Percentiles rank a stretch among this genome's conserved stretches.
phyloP scores from a whole-genome alignment of 2,888 invertebrate species.

The Rhyacophila evoluta region DNA sequence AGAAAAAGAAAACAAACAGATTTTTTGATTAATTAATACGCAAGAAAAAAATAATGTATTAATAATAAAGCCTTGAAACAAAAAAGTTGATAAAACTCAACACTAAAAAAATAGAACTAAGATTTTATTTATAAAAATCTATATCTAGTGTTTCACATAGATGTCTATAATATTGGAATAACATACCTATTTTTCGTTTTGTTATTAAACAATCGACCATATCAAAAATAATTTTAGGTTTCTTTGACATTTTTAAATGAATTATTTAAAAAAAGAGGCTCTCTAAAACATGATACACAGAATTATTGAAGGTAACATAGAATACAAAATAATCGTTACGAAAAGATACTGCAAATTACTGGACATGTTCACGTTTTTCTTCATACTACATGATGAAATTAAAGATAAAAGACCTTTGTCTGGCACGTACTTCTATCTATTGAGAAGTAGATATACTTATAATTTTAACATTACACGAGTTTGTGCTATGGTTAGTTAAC shows the following conservation, averaged over 20 bases:
- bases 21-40: background rate
- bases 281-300: background rate
- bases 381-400: background rate
- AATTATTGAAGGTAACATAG: background rate
- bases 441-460: background rate
- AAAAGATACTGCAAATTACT: background rate
- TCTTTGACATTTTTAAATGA: background rate
- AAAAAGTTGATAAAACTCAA: slow-evolving; percentile 19
- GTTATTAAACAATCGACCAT: background rate
- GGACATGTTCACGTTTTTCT: background rate
- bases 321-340: background rate
- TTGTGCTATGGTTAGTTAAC: slow-evolving; percentile 24
- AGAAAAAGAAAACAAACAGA: background rate
- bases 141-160: background rate
- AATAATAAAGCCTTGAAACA: background rate
- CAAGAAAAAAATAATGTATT: background rate
- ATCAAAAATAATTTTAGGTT: slow-evolving; percentile 10
- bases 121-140: background rate
- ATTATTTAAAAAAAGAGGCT: background rate
- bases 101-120: background rate
- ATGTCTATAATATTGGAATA: background rate
- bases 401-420: background rate
- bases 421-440: background rate
- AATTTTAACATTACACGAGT: background rate
- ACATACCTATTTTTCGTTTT: background rate